Evolutionary conservation across 2,113 vertebrate species (phyloP).

Genomic region (Myotis davidii): DNA sequence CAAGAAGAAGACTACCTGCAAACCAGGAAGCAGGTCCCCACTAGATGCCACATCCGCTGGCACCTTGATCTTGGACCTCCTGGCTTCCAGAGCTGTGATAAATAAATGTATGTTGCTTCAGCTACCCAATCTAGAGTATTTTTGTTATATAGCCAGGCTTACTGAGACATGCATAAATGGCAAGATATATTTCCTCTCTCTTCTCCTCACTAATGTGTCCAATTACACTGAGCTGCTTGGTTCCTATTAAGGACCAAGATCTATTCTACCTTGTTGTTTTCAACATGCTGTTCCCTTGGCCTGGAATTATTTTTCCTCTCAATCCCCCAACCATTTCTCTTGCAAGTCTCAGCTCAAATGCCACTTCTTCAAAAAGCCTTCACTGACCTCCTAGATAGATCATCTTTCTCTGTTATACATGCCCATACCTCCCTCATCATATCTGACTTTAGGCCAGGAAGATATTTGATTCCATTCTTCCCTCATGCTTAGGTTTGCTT

Average conservation of each 20-base stretch:
- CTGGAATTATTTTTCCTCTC: not conserved
- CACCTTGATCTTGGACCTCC: not conserved
- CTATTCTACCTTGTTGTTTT: not conserved
- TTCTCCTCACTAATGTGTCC: not conserved
- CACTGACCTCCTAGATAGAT: not conserved
- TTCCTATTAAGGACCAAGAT: not conserved
- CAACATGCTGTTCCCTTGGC: not conserved
- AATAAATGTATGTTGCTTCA: not conserved
- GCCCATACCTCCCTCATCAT: not conserved
- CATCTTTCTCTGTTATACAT: not conserved
- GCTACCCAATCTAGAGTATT: not conserved
- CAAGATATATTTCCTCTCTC: not conserved
- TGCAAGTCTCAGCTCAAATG: not conserved
- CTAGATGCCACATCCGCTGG: not conserved
- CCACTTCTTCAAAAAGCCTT: not conserved
- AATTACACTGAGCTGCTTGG: not conserved
- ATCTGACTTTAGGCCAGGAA: not conserved
- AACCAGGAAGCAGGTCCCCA: not conserved
- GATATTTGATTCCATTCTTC: not conserved
- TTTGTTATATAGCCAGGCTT: not conserved
- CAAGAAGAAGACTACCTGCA: not conserved
- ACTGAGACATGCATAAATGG: not conserved
- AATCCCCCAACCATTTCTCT: not conserved
- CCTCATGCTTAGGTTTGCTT: not conserved
- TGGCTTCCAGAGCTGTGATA: not conserved